Percentiles rank a stretch among this genome's conserved stretches.
Conservation (phyloP, 2,113 vertebrate genomes). For the Nycticebus coucang region DNA sequence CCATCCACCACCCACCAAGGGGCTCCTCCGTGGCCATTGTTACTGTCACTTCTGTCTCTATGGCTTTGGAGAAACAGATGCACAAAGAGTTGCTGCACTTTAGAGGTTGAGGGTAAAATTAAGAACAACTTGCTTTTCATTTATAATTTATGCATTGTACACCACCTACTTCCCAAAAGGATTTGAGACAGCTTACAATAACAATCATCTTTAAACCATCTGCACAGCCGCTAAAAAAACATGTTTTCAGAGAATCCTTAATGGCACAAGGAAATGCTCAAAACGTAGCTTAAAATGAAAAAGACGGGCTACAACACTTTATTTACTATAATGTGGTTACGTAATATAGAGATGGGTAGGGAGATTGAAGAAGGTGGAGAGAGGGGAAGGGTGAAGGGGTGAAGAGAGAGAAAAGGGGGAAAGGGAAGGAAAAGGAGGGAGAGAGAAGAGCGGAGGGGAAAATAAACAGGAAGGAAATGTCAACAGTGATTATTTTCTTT, state of each 20-base stretch:
- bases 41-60: not conserved
- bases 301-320: conserved; percentile 34
- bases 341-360: not conserved
- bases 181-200: conserved; percentile 64
- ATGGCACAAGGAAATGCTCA: conserved; percentile 67
- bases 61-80: conserved; percentile 37
- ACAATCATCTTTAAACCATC: conserved; percentile 62
- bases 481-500: not conserved
- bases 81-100: not conserved
- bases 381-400: fast-evolving
- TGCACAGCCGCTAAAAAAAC: conserved; percentile 51
- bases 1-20: not conserved
- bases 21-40: not conserved
- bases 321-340: conserved; percentile 56
- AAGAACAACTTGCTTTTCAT: conserved; percentile 70
- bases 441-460: fast-evolving
- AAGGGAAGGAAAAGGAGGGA: fast-evolving
- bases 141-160: conserved; percentile 70
- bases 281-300: conserved; percentile 57
- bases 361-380: not conserved
- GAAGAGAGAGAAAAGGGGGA: fast-evolving
- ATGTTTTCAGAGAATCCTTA: conserved; percentile 68
- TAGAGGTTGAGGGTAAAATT: conserved; percentile 52
- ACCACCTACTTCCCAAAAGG: conserved; percentile 73
- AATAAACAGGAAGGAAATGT: not conserved